phyloP scores from a whole-genome alignment of 92 coral and sea anemone species.

The Porites evermanni region DNA sequence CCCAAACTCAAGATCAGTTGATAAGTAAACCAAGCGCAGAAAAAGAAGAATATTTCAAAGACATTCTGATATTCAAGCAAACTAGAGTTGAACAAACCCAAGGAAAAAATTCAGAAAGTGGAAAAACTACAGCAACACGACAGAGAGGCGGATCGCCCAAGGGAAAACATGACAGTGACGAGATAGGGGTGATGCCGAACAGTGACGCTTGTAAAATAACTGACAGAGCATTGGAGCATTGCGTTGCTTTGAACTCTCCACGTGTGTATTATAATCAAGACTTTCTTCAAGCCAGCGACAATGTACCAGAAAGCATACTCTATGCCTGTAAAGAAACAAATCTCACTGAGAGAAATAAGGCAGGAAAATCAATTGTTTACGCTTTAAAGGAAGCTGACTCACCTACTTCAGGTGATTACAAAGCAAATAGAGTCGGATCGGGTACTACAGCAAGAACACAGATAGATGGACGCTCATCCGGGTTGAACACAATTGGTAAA shows the following conservation, averaged over 20 bases:
- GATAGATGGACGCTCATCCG: not conserved
- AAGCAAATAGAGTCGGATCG: not conserved
- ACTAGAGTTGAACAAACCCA: not conserved
- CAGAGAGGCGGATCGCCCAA: not conserved
- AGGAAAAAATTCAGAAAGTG: not conserved
- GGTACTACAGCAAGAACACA: not conserved
- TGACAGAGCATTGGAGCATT: not conserved
- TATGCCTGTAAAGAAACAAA: not conserved
- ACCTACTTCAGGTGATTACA: not conserved
- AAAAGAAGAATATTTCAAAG: not conserved
- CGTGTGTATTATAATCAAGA: not conserved
- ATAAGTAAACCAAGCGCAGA: not conserved
- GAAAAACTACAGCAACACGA: not conserved
- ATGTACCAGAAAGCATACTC: not conserved
- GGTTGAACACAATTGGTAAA: conserved; percentile 12
- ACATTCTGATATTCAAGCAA: not conserved
- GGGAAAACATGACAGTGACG: not conserved
- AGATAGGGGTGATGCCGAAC: not conserved
- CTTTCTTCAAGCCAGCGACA: not conserved
- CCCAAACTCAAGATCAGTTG: not conserved
- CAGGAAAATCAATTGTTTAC: not conserved
- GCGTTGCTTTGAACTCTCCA: not conserved
- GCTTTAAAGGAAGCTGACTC: not conserved
- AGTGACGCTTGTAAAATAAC: not conserved
- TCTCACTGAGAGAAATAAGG: not conserved